Base-by-base conservation (phyloP, 2,113 vertebrate species). In the Cranoglanis bouderius region DNA sequence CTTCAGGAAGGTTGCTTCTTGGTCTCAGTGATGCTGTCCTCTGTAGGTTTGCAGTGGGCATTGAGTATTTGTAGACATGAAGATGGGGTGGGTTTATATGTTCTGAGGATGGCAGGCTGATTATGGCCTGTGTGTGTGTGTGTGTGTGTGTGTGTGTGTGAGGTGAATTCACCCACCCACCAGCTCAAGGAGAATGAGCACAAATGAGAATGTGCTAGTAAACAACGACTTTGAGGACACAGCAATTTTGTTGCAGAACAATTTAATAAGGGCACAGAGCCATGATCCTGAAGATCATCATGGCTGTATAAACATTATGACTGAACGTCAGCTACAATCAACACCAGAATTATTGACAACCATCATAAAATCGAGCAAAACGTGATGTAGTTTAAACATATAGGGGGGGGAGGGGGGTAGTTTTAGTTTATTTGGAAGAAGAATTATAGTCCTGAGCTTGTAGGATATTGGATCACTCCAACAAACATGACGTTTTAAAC, bases 51-150 rank as follows among this genome's bases (percentile, higher is more conserved):
- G 85, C 6, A 53, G 84, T 88, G 85, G 40, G 61, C 18, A 86
- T 49, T 85, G 90, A 87, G 92, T 95, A 94, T 96, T 95, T 96
- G 94, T 96, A 95, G 93, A 86, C 91, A 83, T 92, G 91, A 90
- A 86, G 88, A 89, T 86, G 92, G 96, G 93, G 94, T 94, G 95
- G 95, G 94, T 96, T 96, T 96, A 94, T 96, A 95, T 96, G 85
- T 92, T 90, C 91, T 89, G 84, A 90, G 93, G 93, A 94, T 94
- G 90, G 88, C 85, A 77, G 87, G 92, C 91, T 95, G 95, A 96
- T 95, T 94, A 92, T 90, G 93, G 89, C 92, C 91, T 80, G 32
- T 90, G 88, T 87, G 93, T 89, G 90, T 89, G 88, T 90, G 90
- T n/a, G 72, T 83, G 88, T 88, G 85, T 77, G 59, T 55, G 87